These are phyloP conservation scores for Euwallacea fornicatus DNA, from an alignment of 1,140 invertebrate species.

Conservation along the genomic window DNA sequence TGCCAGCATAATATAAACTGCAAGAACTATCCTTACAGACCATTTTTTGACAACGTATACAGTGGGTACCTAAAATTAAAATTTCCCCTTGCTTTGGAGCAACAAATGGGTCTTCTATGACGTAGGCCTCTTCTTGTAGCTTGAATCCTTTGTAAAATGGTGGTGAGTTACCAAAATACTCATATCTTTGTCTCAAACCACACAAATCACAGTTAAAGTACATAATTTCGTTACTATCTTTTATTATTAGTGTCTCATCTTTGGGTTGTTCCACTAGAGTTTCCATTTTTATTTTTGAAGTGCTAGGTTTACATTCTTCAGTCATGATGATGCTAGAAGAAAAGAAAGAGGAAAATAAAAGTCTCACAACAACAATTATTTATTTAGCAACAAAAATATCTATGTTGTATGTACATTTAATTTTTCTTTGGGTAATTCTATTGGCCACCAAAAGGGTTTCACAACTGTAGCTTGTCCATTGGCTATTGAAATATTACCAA, in stretches of 20 bases:
- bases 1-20: constrained; percentile 75
- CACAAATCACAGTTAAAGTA: constrained; percentile 69
- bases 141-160: constrained; percentile 65
- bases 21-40: constrained; percentile 75
- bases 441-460: constrained; percentile 84
- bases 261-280: background rate
- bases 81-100: constrained; percentile 67
- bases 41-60: constrained; percentile 64
- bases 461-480: constrained; percentile 59
- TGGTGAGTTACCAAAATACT: constrained; percentile 72
- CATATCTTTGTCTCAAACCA: constrained; percentile 65
- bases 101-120: constrained; percentile 83
- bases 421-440: constrained; percentile 67
- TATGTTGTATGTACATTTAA: constrained; percentile 22
- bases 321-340: constrained; percentile 12
- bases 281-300: constrained; percentile 10
- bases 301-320: background rate
- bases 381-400: no score
- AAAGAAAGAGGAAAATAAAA: background rate
- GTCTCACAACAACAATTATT: background rate
- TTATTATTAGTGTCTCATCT: constrained; percentile 13
- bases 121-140: constrained; percentile 65
- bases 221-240: constrained; percentile 40
- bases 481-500: constrained; percentile 58
- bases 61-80: constrained; percentile 74